Percentiles rank a stretch among this genome's conserved stretches.
Evolutionary conservation across 2,113 vertebrate genomes (phyloP).

Genomic region (Ranitomeya imitator): DNA sequence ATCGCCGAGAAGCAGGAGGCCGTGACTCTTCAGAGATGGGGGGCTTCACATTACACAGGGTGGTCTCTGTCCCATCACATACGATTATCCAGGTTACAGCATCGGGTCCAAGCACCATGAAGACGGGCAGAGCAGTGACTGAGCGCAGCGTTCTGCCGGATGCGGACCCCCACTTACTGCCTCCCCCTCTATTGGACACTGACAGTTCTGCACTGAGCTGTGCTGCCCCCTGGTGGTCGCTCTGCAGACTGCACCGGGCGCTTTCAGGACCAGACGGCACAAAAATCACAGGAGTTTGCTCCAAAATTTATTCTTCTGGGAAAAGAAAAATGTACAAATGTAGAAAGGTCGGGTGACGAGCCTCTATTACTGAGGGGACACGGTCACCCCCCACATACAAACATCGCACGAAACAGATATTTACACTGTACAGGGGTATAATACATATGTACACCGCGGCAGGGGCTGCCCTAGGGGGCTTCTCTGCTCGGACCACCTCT

Average conservation of each 20-base stretch:
- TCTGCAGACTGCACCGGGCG: not conserved
- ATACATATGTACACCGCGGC: constrained; percentile 53
- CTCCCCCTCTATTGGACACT: too few relatives aligned
- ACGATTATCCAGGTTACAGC: too few relatives aligned
- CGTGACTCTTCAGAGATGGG: too few relatives aligned
- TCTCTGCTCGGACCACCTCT: not conserved
- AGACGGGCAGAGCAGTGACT: too few relatives aligned
- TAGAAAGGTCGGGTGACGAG: not conserved
- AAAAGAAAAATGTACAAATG: constrained; percentile 46
- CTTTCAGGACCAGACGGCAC: not conserved
- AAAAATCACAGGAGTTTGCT: constrained; percentile 13
- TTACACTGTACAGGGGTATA: not conserved
- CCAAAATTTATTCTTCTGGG: constrained; percentile 36
- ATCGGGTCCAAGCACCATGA: too few relatives aligned
- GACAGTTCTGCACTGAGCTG: too few relatives aligned
- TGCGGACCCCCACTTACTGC: too few relatives aligned
- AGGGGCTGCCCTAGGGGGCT: not conserved
- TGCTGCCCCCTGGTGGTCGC: constrained; percentile 7
- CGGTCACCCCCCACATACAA: constrained; percentile 8
- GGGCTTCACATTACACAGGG: too few relatives aligned
- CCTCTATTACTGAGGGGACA: not conserved
- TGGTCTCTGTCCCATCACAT: too few relatives aligned
- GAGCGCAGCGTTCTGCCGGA: too few relatives aligned
- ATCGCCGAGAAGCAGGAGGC: too few relatives aligned
- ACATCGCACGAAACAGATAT: constrained; percentile 2